Conservation (phyloP, 2,797 vertebrate species). For the Manis pentadactyla region DNA sequence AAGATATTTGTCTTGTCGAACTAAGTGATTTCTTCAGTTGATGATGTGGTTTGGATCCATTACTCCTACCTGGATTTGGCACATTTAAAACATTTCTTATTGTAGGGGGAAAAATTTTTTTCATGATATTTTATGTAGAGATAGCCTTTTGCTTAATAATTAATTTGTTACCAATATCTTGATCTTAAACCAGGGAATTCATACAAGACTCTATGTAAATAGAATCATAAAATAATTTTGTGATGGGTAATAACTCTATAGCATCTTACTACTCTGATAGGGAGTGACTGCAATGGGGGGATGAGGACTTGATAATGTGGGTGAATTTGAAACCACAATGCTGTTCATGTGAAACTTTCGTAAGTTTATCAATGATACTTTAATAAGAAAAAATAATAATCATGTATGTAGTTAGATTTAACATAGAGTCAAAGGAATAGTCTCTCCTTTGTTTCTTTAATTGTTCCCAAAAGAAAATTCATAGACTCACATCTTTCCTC, state of each 20-base stretch:
- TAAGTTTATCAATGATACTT: no score
- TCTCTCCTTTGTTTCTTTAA: constrained; percentile 25
- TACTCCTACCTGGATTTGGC: constrained; percentile 6
- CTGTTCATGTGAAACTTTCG: no score
- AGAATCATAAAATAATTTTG: constrained; percentile 31
- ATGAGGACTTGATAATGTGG: no score
- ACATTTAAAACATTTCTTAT: background rate
- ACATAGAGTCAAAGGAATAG: constrained; percentile 30
- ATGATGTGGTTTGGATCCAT: background rate
- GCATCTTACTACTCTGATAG: no score
- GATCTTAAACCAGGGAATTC: constrained; percentile 11
- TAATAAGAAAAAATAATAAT: no score
- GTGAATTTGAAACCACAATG: no score
- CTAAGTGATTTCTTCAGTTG: background rate
- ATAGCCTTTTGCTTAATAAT: constrained; percentile 10
- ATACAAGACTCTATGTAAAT: background rate
- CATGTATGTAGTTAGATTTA: constrained; percentile 6
- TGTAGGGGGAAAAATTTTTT: background rate
- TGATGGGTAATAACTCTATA: no score
- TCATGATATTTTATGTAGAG: background rate
- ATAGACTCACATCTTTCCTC: background rate
- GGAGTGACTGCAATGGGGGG: no score
- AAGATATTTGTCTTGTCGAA: background rate
- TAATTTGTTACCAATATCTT: constrained; percentile 40
- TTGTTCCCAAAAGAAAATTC: constrained; percentile 54